phyloP scores from a whole-genome alignment of 1,140 invertebrate genomes.

The Oreohelix idahoensis region DNA sequence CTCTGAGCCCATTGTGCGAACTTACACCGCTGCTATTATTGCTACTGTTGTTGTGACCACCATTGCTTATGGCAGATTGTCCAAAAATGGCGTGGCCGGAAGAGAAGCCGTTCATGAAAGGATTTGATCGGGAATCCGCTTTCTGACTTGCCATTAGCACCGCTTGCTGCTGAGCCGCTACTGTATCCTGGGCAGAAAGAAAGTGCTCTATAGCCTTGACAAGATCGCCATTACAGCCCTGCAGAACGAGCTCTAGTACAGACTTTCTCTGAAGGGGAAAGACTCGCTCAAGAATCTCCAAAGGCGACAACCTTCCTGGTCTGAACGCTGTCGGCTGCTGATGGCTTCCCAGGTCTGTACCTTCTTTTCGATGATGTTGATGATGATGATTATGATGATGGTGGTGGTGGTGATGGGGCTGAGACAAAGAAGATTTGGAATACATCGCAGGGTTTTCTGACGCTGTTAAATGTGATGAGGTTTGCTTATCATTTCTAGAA shows the following conservation, averaged over 20 bases:
- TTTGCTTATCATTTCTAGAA: neutral
- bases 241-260: constrained; percentile 88
- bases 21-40: constrained; percentile 24
- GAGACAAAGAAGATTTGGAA: neutral
- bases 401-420: neutral
- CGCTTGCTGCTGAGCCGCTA: constrained; percentile 60
- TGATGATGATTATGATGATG: neutral
- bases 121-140: constrained; percentile 17
- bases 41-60: constrained; percentile 1
- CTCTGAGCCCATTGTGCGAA: constrained; percentile 18
- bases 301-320: constrained; percentile 76
- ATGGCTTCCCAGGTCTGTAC: neutral
- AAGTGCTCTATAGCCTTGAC: constrained; percentile 85
- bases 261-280: constrained; percentile 89
- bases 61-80: neutral
- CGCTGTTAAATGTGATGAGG: neutral
- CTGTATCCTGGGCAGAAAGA: constrained; percentile 70
- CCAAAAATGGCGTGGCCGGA: neutral
- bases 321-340: constrained; percentile 50
- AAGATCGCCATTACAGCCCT: constrained; percentile 89
- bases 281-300: constrained; percentile 88
- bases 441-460: neutral
- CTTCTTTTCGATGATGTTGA: constrained; percentile 16
- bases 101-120: constrained; percentile 35
- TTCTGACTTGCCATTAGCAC: constrained; percentile 26